Base-by-base conservation (phyloP, 2,888 invertebrate species). In the Polydrusus pterygomalis region DNA sequence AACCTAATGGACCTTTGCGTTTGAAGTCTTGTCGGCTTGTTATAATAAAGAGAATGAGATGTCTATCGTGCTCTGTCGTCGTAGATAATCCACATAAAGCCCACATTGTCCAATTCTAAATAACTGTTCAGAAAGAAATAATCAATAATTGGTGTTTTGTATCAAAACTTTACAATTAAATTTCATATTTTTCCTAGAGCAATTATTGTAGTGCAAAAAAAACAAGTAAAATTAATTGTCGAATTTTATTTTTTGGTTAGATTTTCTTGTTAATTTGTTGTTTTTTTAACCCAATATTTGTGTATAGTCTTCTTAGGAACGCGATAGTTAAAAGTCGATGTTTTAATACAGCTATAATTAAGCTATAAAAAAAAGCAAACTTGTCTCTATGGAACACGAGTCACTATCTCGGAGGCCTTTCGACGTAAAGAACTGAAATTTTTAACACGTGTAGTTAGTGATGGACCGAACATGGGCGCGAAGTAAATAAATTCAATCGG, bases 121-220 rank as follows among this genome's bases (percentile, higher is more conserved):
- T 38, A 51, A 38, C 17, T 18, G 38, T 60, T 40, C 15, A 38
- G 17, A 38, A 60, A 18, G 34, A 58, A 58, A 45, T 49, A 34
- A 70, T 17, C 45, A 7, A n/a, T n/a, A n/a, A 70, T 47, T 62
- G 60, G 38, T 75, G 75, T 75, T 75, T 75, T 75, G 75, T 70
- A 75, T 75, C 75, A 75, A 75, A 75, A 75, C 75, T 60, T 38
- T 25, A 67, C 38, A 56, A 56, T 49, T 20, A 51, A 51, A 68
- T 40, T 51, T 38, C 49, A 34, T 68, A 68, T 40, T 68, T 60
- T 68, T 43, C 51, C 38, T 54, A 54, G 68, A 68, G 68, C 68
- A 54, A 68, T 68, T n/a, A n/a, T n/a, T 68, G 34, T 60, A 60
- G 58, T 60, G 58, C 58, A 60, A 60, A 60, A 25, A 56, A 34